Conservation (phyloP, 1,140 invertebrate genomes). For the Trissolcus basalis region DNA sequence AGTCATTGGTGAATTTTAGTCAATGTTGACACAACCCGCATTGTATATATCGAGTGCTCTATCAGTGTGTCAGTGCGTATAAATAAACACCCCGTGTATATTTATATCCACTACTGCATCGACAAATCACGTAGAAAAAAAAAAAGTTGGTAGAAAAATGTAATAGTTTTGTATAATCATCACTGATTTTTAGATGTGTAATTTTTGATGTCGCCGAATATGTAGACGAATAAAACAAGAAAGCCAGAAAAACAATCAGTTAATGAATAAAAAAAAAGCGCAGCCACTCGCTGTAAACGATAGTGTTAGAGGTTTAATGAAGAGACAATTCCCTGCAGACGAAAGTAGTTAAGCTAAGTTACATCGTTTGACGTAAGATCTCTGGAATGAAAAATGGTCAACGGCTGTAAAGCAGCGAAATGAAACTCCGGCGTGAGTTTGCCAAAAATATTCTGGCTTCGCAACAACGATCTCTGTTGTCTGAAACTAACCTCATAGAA, state of each 20-base stretch:
- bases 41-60: too few relatives aligned
- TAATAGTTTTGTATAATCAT: background rate
- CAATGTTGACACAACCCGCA: too few relatives aligned
- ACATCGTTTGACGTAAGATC: constrained; percentile 22
- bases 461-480: constrained; percentile 70
- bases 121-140: background rate
- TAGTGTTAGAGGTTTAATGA: constrained; percentile 19
- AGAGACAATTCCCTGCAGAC: constrained; percentile 1
- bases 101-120: constrained; percentile 12
- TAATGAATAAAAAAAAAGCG: constrained; percentile 7
- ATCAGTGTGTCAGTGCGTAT: background rate
- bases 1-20: too few relatives aligned
- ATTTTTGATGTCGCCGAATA: constrained; percentile 39
- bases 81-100: constrained; percentile 10
- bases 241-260: constrained; percentile 27
- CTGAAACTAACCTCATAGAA: constrained; percentile 67
- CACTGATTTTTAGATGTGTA: constrained; percentile 22
- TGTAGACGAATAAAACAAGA: background rate
- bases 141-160: constrained; percentile 12
- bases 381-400: constrained; percentile 21
- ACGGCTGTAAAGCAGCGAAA: constrained; percentile 19
- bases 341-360: constrained; percentile 16
- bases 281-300: constrained; percentile 1
- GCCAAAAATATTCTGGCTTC: constrained; percentile 55
- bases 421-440: constrained; percentile 31